Evolutionary conservation across 1,140 invertebrate species (phyloP).

Genomic region (Tribolium castaneum): DNA sequence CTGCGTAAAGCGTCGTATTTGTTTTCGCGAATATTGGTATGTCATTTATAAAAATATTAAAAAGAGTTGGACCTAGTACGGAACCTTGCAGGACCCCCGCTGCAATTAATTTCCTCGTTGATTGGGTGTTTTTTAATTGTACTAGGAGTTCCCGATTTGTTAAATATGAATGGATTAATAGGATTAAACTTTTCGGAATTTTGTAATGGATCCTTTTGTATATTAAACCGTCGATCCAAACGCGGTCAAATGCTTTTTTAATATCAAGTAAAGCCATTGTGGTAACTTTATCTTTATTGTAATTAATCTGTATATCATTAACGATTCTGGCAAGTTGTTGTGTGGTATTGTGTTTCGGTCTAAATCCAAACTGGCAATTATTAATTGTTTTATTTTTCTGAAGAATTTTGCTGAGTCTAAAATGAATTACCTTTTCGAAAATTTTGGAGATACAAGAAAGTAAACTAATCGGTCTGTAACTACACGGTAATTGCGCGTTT

Average conservation of each 20-base stretch:
- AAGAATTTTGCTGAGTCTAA: not conserved
- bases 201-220: conserved; percentile 52
- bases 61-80: too few relatives aligned
- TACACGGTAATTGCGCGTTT: not conserved
- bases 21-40: too few relatives aligned
- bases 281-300: conserved; percentile 46
- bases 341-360: too few relatives aligned
- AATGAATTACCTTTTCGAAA: not conserved
- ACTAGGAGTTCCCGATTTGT: too few relatives aligned
- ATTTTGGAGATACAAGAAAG: not conserved
- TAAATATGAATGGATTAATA: conserved; percentile 53
- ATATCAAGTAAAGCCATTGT: conserved; percentile 54
- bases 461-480: not conserved
- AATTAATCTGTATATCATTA: too few relatives aligned
- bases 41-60: too few relatives aligned
- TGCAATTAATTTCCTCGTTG: conserved; percentile 34
- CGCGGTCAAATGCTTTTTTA: conserved; percentile 1
- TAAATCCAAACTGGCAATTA: too few relatives aligned
- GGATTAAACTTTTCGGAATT: conserved; percentile 45
- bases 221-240: conserved; percentile 57
- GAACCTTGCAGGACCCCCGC: conserved; percentile 58
- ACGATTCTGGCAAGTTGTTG: too few relatives aligned
- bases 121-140: too few relatives aligned
- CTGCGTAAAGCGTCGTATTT: too few relatives aligned
- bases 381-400: conserved; percentile 13